Evolutionary conservation across 2,113 vertebrate genomes (phyloP), one percentile per base, ranked within the genome.

Genomic region (Bufo bufo): DNA sequence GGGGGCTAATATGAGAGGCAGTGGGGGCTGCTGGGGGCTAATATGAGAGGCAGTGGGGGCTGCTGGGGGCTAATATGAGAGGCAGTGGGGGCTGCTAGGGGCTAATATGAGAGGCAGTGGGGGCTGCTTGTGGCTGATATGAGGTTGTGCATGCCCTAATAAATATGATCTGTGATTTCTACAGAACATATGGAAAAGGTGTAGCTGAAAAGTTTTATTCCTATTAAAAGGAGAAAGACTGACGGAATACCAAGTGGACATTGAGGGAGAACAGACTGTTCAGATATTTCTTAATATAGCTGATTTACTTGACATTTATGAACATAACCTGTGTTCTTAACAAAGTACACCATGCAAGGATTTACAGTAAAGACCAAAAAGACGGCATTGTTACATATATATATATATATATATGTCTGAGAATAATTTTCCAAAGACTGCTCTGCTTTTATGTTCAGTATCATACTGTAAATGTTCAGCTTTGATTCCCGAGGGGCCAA

Each of bases 241-340:
- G 83, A 77, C 58, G 23, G 56, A 17, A 74, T 75, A 50, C 19
- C 56, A 12, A 74, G 52, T 49, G 50, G 77, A 74, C 86, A 74
- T 23, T 82, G 80, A 88, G 65, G 58, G n/a, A 83, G 83, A 88
- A 74, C 86, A 88, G 77, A 88, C 54, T 77, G 56, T 59, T 45
- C 71, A 83, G 80, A 77, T 88, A 88, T 88, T 82, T 43, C 80
- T 33, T 72, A 72, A 83, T 77, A 82, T 83, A 83, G 14, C 79
- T 8, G 69, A 43, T 77, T 77, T 82, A 83, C 63, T 43, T 88
- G 66, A 83, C 86, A 82, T 83, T 77, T 83, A 77, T 77, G 56
- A 65, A 88, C 80, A 65, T 63, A 77, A 63, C 69, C 16, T 9
- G 54, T 52, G 56, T 77, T 82, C 56, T 83, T 20, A 33, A 45